Percentiles rank a stretch among this genome's conserved stretches.
Evolutionary conservation across 2,113 vertebrate genomes (phyloP).

Genomic region (Puffinus mauretanicus): DNA sequence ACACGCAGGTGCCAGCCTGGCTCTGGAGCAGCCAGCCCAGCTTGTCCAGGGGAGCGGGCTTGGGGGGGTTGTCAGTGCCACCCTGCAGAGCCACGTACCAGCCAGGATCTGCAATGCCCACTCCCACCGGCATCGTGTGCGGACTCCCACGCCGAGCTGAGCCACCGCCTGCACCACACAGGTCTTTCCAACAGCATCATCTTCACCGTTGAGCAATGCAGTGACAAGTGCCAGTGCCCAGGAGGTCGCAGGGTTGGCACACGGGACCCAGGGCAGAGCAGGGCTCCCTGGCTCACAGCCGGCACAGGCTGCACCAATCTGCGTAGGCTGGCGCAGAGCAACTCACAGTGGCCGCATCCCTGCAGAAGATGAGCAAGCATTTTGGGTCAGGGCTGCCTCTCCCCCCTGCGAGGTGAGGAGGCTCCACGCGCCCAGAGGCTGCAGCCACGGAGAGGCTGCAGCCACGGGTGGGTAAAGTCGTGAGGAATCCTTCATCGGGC

Average conservation of each 20-base stretch:
- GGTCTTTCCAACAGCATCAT: neutral
- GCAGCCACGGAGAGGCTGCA: neutral
- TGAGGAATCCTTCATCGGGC: neutral
- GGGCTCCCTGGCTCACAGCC: neutral
- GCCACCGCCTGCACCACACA: neutral
- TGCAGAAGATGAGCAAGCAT: neutral
- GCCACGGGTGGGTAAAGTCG: neutral
- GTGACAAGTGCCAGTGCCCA: neutral
- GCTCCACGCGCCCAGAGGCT: neutral
- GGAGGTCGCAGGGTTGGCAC: neutral
- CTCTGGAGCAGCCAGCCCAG: neutral
- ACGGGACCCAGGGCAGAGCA: neutral
- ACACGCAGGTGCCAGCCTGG: neutral
- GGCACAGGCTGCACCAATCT: neutral
- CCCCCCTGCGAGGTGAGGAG: neutral
- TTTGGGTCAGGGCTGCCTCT: neutral
- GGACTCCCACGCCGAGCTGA: accelerated
- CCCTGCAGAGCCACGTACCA: neutral
- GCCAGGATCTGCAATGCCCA: neutral
- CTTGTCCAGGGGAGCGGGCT: neutral
- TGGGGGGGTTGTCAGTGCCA: accelerated
- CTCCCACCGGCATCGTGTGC: accelerated
- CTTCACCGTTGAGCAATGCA: neutral
- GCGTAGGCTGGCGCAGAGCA: neutral
- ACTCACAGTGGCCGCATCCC: neutral